A percentile compares a stretch with the other conserved stretches of the same genome.
These are phyloP conservation scores for Xiphophorus couchianus DNA, from an alignment of 2,113 vertebrate species.

Conservation along the genomic window DNA sequence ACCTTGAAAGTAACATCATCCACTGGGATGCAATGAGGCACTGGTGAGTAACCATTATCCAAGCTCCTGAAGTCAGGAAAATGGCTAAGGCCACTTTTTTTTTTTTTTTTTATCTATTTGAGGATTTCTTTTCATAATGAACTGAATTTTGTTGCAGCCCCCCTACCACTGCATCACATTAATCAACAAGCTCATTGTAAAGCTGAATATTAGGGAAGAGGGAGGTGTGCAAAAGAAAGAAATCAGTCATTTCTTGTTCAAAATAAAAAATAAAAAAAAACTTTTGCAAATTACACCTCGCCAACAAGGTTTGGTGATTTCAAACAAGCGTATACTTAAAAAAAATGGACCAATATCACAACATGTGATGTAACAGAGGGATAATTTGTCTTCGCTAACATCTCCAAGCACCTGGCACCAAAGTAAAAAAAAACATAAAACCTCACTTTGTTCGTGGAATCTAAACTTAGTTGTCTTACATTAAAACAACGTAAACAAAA, in stretches of 20 bases:
- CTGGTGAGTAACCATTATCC: slow-evolving; percentile 72
- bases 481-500: slow-evolving; percentile 71
- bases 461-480: slow-evolving; percentile 67
- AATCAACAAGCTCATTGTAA: slow-evolving; percentile 33
- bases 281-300: slow-evolving; percentile 42
- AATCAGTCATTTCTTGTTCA: not conserved
- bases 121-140: slow-evolving; percentile 57
- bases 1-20: slow-evolving; percentile 63
- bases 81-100: slow-evolving; percentile 78
- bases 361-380: slow-evolving; percentile 68
- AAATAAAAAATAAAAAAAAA: slow-evolving; percentile 17
- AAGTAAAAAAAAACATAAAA: slow-evolving; percentile 62
- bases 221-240: slow-evolving; percentile 24
- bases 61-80: slow-evolving; percentile 60
- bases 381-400: slow-evolving; percentile 64
- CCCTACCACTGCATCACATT: slow-evolving; percentile 28
- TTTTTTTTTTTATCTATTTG: slow-evolving; percentile 63
- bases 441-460: slow-evolving; percentile 79
- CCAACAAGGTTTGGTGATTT: slow-evolving; percentile 33
- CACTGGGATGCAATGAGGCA: slow-evolving; percentile 77
- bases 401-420: slow-evolving; percentile 69
- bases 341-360: slow-evolving; percentile 53
- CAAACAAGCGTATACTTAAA: slow-evolving; percentile 30
- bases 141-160: slow-evolving; percentile 46
- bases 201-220: slow-evolving; percentile 13